Base-by-base conservation (phyloP, 2,888 invertebrate genomes). In the Cloeon dipterum region DNA sequence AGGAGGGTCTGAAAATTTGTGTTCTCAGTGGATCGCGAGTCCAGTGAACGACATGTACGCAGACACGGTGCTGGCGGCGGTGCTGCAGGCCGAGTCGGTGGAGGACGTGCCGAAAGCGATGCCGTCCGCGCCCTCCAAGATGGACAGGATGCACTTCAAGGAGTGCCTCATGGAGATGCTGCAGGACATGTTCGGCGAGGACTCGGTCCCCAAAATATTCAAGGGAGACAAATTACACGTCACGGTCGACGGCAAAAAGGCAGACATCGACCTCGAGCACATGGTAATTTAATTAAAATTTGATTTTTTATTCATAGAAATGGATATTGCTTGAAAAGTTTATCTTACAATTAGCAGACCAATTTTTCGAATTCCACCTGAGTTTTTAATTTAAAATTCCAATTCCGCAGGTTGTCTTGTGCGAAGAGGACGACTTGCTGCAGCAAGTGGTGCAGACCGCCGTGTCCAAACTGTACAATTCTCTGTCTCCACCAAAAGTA, bases 41-140 rank as follows among this genome's bases (percentile, higher is more conserved):
- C 93, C 96, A 1, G 78, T 93, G 33, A 79, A 88, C 51, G 96
- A 98, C 58, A 94, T 96, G 89, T 96, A 79, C 58, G 94, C 96
- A 20, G 96, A 98, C 62, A 82, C 94, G 20, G 77, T 91, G 20
- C 65, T 93, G 38, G 81, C 85, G 1, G 86, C 79, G 32, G 65
- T 93, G 26, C 63, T 96, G 47, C 77, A 83, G 54, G 85, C 86
- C 0, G 79, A 81, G 51, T 55, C 69, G 45, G 60, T 73, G 35
- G 72, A 72, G 36, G 62, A 64, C 1, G 65, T 66, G 20, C 63
- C 70, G 2, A 72, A 72, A 47, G 65, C 66, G 37, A 55, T 68
- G 16, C 40, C 43, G 10, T 58, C 67, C 1, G 64, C 67, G 1
- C 65, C 68, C 23, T 65, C 67, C 21, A 83, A 83, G 52, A 74